Evolutionary conservation across 2,888 invertebrate genomes (phyloP).

Genomic region (Dryococelus australis): DNA sequence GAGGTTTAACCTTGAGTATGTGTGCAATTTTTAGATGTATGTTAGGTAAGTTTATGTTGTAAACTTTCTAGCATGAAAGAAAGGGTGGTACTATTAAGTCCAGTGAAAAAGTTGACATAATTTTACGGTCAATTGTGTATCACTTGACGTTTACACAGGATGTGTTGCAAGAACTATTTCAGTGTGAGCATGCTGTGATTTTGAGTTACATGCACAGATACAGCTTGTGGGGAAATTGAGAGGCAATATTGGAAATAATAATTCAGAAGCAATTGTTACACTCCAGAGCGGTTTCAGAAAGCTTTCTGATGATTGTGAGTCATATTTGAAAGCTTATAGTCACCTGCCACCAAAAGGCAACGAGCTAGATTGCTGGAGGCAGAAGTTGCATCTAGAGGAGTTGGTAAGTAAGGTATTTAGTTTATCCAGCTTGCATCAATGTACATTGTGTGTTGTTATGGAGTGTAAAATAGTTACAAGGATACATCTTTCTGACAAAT

Average conservation of each 20-base stretch:
- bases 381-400: background rate
- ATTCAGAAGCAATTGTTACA: background rate
- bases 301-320: background rate
- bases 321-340: background rate
- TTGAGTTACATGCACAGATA: background rate
- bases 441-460: background rate
- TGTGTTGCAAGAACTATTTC: too few species aligned
- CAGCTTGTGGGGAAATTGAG: background rate
- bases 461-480: too few species aligned
- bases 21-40: too few species aligned
- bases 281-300: background rate
- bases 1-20: too few species aligned
- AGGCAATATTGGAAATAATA: background rate
- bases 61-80: too few species aligned
- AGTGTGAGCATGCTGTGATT: background rate
- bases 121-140: too few species aligned
- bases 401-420: background rate
- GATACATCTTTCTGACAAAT: background rate
- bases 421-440: too few species aligned
- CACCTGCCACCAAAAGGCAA: background rate
- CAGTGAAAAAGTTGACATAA: too few species aligned
- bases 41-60: too few species aligned
- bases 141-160: too few species aligned
- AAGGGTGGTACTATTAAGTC: too few species aligned
- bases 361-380: background rate